Base-by-base conservation (phyloP, 2,888 invertebrate genomes). In the Slavum lentiscoides region DNA sequence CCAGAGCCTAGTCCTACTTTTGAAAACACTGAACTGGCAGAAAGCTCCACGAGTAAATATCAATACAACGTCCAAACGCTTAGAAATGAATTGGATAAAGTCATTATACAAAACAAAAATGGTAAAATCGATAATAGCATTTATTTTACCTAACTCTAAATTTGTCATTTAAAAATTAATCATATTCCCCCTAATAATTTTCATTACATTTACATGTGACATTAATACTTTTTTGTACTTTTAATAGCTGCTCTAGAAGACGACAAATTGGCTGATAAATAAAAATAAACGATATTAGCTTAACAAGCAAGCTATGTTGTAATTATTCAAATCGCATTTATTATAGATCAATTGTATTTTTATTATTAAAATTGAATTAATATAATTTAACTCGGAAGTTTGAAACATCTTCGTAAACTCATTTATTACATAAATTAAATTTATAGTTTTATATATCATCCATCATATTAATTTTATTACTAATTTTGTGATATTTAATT, bases 1-100 rank as follows among this genome's bases (percentile, higher is more conserved):
- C 80, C 70, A n/a, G 72, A 80, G 19, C 64, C 64, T 19, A 80
- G 70, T 43, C 64, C 80, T 1, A 80, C 72, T 66, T 80, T 80
- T 62, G 80, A 77, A 21, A 62, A 55, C 64, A 53, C 55, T 15
- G 72, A 72, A 30, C 9, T 23, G 58, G 13, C 15, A 43, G 72
- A 72, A 0, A 23, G n/a, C 43, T 58, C 80, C 3, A 62, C 11
- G 7, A 75, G 39, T 19, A 72, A 15, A 66, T 61, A 69, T 62
- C 70, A 77, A 64, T 72, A 58, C 15, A 80, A 64, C n/a, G 43
- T 15, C 17, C 64, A 80, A 58, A 58, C 37, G 58, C 72, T 80
- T 58, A 37, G 64, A 72, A 66, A 62, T 80, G 80, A 80, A 55
- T 55, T 80, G 21, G 72, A 80, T 64, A 66, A 66, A 39, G 70